A percentile compares a stretch with the other conserved stretches of the same genome.
phyloP scores from a whole-genome alignment of 2,888 invertebrate species.

The Odontomyia ornata region DNA sequence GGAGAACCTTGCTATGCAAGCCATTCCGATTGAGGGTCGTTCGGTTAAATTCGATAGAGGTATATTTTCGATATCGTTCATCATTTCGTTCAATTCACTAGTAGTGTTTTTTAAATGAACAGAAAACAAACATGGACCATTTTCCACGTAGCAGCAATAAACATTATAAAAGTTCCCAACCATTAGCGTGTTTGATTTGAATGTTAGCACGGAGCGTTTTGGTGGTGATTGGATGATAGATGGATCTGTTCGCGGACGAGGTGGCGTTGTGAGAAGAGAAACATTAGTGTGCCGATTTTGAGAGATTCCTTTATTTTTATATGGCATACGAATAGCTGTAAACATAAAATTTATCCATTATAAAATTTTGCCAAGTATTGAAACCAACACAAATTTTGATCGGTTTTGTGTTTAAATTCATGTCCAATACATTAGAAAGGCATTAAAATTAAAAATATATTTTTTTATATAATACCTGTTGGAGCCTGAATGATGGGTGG shows the following conservation, averaged over 20 bases:
- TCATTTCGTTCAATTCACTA: slow-evolving; percentile 72
- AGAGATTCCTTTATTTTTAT: slow-evolving; percentile 48
- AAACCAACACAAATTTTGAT: too few species aligned
- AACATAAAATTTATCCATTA: not conserved
- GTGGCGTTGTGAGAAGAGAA: slow-evolving; percentile 22
- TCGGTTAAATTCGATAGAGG: slow-evolving; percentile 71
- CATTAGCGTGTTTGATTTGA: slow-evolving; percentile 64
- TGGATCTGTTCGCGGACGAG: slow-evolving; percentile 26
- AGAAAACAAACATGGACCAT: slow-evolving; percentile 81
- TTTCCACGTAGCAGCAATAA: slow-evolving; percentile 79
- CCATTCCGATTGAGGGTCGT: slow-evolving; percentile 77
- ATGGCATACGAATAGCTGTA: slow-evolving; percentile 54
- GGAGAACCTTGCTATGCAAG: slow-evolving; percentile 78
- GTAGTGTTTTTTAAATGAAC: slow-evolving; percentile 74
- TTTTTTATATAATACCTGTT: not conserved
- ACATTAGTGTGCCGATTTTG: not conserved
- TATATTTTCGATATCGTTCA: slow-evolving; percentile 75
- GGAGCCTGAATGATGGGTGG: slow-evolving; percentile 17
- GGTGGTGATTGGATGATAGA: slow-evolving; percentile 62
- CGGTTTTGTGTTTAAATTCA: not conserved
- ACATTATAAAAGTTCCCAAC: slow-evolving; percentile 72
- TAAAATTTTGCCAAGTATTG: too few species aligned
- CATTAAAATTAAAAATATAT: too few species aligned
- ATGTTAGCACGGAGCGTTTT: slow-evolving; percentile 56
- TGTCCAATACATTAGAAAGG: too few species aligned